Base-by-base conservation (phyloP, 2,888 invertebrate species). In the Papilio protenor region DNA sequence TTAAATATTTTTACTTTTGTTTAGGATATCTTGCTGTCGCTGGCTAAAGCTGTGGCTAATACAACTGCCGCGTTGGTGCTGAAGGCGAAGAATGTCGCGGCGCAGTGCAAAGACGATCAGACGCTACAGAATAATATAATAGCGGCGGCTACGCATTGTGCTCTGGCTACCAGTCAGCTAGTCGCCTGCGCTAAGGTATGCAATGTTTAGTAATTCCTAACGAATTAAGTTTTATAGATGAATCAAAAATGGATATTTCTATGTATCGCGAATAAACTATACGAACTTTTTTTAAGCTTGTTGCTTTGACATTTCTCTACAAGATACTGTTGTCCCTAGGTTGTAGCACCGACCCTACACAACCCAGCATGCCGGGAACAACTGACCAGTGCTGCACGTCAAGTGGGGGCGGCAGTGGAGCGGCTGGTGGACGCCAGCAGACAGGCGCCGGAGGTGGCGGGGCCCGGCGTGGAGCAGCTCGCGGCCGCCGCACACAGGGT, bases 31-130 rank as follows among this genome's bases (percentile, higher is more conserved):
- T 96, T 99, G 0, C 95, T 99, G 40, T 97, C 98, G 0, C 95
- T 99, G 82, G 99, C 99, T 10, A 99, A 99, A 92, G 98, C 98
- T 0, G 99, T 99, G 49, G 99, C 99, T 64, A 99, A 99, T 89
- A 98, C 99, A 2, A 99, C 99, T 0, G 99, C 99, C 0, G 98
- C 98, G 1, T 93, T 99, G 75, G 99, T 99, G 2, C 95, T 99
- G 76, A 98, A 98, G 88, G 99, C 99, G 0, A 99, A 99, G 95
- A 98, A 98, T 85, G 99, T 99, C 81, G 99, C 99, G 0, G 98
- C 98, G 0, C 98, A 98, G 82, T 97, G 97, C 87, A 96, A 96
- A 72, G 97, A 98, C 84, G 97, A 97, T 85, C 97, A 97, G 81
- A 96, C 96, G 57, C 96, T 96, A 49, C 98, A 98, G 92, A 98